A percentile compares a stretch with the other conserved stretches of the same genome.
phyloP scores from a whole-genome alignment of 2,113 vertebrate genomes.

The Phylloscopus whistleri region DNA sequence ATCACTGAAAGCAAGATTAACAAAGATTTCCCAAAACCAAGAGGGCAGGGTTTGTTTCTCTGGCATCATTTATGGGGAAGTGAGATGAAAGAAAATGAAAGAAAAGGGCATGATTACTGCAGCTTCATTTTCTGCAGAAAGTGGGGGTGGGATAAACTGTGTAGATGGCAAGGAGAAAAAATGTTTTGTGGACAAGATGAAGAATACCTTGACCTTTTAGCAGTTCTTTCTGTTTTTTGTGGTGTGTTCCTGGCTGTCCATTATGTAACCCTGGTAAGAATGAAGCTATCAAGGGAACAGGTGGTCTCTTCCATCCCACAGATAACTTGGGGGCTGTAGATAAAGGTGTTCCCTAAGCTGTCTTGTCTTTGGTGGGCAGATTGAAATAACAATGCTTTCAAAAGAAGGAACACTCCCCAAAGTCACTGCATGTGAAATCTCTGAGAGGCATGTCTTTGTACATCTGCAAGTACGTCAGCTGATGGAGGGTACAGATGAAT shows the following conservation, averaged over 20 bases:
- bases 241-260: neutral
- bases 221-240: neutral
- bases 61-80: neutral
- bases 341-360: neutral
- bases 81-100: neutral
- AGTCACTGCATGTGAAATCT: neutral
- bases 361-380: neutral
- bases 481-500: neutral
- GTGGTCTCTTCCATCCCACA: neutral
- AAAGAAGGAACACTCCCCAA: neutral
- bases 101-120: accelerated
- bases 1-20: neutral
- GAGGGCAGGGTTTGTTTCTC: neutral
- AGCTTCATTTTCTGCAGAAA: neutral
- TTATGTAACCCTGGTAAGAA: neutral
- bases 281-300: accelerated
- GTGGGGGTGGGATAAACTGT: neutral
- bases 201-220: neutral
- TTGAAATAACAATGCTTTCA: neutral
- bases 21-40: neutral
- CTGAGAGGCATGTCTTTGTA: neutral
- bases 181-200: neutral
- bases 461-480: neutral
- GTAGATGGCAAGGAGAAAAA: neutral
- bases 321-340: neutral